Conservation (phyloP, 2,888 invertebrate species). For the Nowickia ferox region DNA sequence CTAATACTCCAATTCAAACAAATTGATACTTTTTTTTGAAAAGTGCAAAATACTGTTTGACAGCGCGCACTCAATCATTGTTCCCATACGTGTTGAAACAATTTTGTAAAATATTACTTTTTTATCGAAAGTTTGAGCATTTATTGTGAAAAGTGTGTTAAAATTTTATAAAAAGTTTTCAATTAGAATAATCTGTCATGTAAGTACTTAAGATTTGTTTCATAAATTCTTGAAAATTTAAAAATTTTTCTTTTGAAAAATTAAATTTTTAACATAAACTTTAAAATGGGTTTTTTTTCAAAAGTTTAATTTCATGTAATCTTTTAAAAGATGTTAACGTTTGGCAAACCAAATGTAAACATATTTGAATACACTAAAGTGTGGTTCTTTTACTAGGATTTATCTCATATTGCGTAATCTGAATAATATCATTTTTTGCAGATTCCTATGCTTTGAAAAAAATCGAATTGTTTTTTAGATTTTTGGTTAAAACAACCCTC, state of each 20-base stretch:
- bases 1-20: no score
- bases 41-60: conserved; percentile 2
- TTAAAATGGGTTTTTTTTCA: neutral
- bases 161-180: no score
- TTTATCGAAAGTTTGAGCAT: neutral
- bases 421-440: conserved; percentile 24
- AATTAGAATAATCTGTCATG: no score
- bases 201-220: no score
- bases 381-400: no score
- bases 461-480: conserved; percentile 16
- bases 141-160: no score
- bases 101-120: conserved; percentile 6
- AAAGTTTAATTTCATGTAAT: conserved; percentile 3
- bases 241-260: no score
- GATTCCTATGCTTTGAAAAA: conserved; percentile 27
- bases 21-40: no score
- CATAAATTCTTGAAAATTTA: no score
- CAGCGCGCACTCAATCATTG: neutral
- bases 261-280: no score
- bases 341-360: no score
- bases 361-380: no score
- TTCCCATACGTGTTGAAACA: neutral
- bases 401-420: conserved; percentile 32
- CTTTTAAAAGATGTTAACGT: neutral
- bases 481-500: conserved; percentile 27